A percentile compares a stretch with the other conserved stretches of the same genome.
phyloP scores from a whole-genome alignment of 1,140 invertebrate species.

The Zaprionus camerounensis region DNA sequence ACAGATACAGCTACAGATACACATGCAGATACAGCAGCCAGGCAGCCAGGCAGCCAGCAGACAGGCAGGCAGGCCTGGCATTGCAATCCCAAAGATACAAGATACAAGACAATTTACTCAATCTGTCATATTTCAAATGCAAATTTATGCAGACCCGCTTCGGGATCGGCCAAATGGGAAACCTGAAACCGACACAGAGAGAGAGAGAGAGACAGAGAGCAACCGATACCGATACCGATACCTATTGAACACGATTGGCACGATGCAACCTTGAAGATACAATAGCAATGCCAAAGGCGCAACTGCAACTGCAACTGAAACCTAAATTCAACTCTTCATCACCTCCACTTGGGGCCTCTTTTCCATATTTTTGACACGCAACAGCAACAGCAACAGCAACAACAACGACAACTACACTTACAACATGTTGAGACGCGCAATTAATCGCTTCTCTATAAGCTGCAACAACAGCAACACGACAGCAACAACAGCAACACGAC shows the following conservation, averaged over 20 bases:
- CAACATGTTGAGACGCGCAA: constrained; percentile 35
- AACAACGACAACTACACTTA: background rate
- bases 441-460: constrained; percentile 33
- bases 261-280: constrained; percentile 31
- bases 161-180: constrained; percentile 19
- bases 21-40: background rate
- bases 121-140: constrained; percentile 46
- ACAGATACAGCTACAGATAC: constrained; percentile 11
- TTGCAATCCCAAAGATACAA: constrained; percentile 3
- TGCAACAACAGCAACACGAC: constrained; percentile 12
- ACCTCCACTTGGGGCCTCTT: constrained; percentile 16
- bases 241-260: constrained; percentile 14
- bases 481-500: background rate
- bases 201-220: background rate
- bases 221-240: constrained; percentile 34
- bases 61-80: too few relatives aligned
- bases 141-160: constrained; percentile 30
- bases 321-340: constrained; percentile 9
- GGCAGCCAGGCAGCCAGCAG: too few relatives aligned
- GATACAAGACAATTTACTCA: constrained; percentile 44
- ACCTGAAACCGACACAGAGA: background rate
- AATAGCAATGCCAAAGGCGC: constrained; percentile 17
- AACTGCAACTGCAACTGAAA: constrained; percentile 6
- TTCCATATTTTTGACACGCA: constrained; percentile 22
- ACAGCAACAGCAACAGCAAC: background rate